Evolutionary conservation across 1,140 invertebrate species (phyloP), one percentile per base, ranked within the genome.

Genomic region (Drosophila suzukii): DNA sequence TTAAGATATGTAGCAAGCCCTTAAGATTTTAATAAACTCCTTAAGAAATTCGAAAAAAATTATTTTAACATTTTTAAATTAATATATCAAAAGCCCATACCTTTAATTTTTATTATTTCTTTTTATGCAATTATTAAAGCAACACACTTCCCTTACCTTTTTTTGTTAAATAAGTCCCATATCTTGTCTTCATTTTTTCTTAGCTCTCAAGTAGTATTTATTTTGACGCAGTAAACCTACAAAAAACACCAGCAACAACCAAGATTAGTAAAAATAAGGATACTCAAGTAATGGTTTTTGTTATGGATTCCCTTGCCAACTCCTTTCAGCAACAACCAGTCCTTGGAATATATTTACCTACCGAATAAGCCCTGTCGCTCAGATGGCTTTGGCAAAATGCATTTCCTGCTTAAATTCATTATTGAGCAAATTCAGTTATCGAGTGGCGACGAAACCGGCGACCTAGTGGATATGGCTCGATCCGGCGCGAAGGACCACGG

Each of bases 391-490:
- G 32, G 46, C 60, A 27, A 68, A 66, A 68, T 53, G 38, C 60
- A 68, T 66, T 68, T 66, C 17, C 60, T 7, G 38, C 32, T 68
- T 68, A 66, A 68, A 66, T 66, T 66, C 47, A 66, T 68, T 67
- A 66, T 68, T 50, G 32, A 41, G 30, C 20, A 46, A 66, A 66
- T 66, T 36, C 17, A 27, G 59, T 68, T 68, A 68, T 66, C 65
- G 65, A 43, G 59, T 44, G 20, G 38, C 46, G 13, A 38, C 61
- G 46, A 66, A 68, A 12, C 60, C 46, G 12, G 20, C 65, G 39
- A 66, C 60, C 65, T 53, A 68, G 65, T 68, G 61, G 38, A 68
- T 68, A 68, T 68, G 47, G 47, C 47, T 32, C 20, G 65, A 67
- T 65, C 65, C 38, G 65, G 56, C 17, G 15, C 32, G 24, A 36